Base-by-base conservation (phyloP, 37 sponge, comb jelly and placozoan species). In the Axinella damicornis region DNA sequence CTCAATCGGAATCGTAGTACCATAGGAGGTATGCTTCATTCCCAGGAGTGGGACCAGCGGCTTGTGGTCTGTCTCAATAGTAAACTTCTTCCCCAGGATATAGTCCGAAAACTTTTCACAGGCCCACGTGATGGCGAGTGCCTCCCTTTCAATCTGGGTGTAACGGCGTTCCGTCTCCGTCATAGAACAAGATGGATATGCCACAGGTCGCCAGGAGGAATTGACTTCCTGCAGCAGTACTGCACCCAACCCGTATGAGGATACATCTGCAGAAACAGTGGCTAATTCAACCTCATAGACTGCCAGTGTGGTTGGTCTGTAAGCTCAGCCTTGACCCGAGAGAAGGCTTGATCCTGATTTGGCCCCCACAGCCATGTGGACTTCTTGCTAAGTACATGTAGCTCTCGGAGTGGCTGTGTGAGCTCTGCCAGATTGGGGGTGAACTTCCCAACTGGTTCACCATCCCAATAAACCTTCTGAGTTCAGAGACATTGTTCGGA, bases 11-110 rank as follows among this genome's bases (percentile, higher is more conserved):
- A 80, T 11, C 56, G 41, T 0, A 69, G 81, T 46, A 80, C 58
- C 6, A 56, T 61, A 12, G 70, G 69, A 1, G 69, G 70, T 37
- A 80, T 41, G 27, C 56, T 66, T 80, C 0, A 9, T 67, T 21
- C 71, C 57, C 19, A 77, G 64, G 13, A 77, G 62, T 2, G 78
- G 41, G 11, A 80, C 81, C 18, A 80, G n/a, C 0, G 81, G 81
- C 39, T 69, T 80, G 37, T 80, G 81, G 57, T 80, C 81, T 30
- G 81, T 80, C 35, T 80, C 81, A n/a, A 80, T 67, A 41, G 0
- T 31, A 38, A 80, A 67, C 53, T 11, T 17, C 40, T 52, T 66
- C 55, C 81, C 81, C 32, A 80, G 37, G 18, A 80, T 20, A 59
- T 69, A 69, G 5, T 37, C 5, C 0, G 81, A 0, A 35, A 80